Base-by-base conservation (phyloP, 2,888 invertebrate genomes). In the Machimus rusticus region DNA sequence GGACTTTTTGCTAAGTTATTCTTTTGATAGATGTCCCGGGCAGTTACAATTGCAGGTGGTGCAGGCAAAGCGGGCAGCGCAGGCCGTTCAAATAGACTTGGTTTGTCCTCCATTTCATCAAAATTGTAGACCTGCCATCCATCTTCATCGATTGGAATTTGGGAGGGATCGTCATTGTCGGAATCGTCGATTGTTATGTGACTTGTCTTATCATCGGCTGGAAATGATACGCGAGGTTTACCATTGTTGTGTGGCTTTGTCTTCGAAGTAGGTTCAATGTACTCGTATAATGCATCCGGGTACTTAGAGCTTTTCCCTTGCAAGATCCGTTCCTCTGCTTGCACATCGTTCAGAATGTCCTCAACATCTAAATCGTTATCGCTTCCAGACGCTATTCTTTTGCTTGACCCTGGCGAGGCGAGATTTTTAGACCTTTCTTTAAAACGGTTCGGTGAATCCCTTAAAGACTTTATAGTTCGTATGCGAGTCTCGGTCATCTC, bases 41-140 rank as follows among this genome's bases (percentile, higher is more conserved):
- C 88, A 57, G 86, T 84, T 37, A 84, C 8, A 9, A 66, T 23
- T 28, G 19, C 43, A 31, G 46, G 28, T 46, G 79, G 14, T 5
- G 5, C 46, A 46, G 46, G 19, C 43, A 14, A 43, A 79, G 39
- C 39, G 6, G 43, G 28, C n/a, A 19, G 12, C 3, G 9, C 46
- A 43, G 43, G 19, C 9, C 46, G 9, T 8, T 28, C 74, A 43
- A 6, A 51, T 19, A 34, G 66, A 12, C 74, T 89, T 88, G 43
- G 66, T 66, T 74, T 79, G 37, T 93, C 92, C 91, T 93, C 93
- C 88, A 93, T 94, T 89, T 94, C 93, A 86, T 93, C 93, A 4
- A 92, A 90, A 88, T 93, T 93, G 88, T 94, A 94, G 88, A 93
- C 93, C 1, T 94, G 94, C 94, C 94, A 94, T 0, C 94, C 95